Evolutionary conservation across 1,140 invertebrate genomes (phyloP).

Genomic region (Pseudomyrmex cubaensis): DNA sequence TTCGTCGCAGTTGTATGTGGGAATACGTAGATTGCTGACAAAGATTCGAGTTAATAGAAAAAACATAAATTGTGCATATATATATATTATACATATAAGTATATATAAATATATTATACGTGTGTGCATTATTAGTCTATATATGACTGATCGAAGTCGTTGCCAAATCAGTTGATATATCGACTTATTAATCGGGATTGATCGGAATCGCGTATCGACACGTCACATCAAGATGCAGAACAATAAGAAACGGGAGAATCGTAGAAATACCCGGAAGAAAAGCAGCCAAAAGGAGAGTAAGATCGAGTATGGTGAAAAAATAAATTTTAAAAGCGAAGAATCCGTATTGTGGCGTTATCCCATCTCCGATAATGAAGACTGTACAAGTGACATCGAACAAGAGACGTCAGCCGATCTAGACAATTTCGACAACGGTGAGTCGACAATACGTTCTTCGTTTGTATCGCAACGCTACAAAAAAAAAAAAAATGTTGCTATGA

Average conservation of each 20-base stretch:
- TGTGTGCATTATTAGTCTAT: not conserved
- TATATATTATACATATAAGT: not conserved
- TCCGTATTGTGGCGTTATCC: not conserved
- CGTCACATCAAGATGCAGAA: not conserved
- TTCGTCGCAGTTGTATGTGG: not conserved
- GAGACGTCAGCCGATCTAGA: not conserved
- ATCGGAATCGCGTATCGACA: not conserved
- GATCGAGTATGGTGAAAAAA: not conserved
- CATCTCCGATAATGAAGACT: not conserved
- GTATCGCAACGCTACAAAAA: not conserved
- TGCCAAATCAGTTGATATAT: conserved; percentile 1
- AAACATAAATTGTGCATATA: not conserved
- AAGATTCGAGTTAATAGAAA: not conserved
- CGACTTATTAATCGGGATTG: conserved; percentile 1
- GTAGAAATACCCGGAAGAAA: not conserved
- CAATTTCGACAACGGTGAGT: conserved; percentile 23
- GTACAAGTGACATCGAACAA: not conserved
- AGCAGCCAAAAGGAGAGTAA: conserved; percentile 25
- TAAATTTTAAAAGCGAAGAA: conserved; percentile 12
- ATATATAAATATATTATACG: not conserved
- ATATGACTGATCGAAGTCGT: not conserved
- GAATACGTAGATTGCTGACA: not conserved
- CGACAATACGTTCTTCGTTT: not conserved
- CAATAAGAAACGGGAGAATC: not conserved
- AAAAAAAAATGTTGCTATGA: no score